phyloP scores from a whole-genome alignment of 1,140 invertebrate genomes.

The Chironomus tepperi region DNA sequence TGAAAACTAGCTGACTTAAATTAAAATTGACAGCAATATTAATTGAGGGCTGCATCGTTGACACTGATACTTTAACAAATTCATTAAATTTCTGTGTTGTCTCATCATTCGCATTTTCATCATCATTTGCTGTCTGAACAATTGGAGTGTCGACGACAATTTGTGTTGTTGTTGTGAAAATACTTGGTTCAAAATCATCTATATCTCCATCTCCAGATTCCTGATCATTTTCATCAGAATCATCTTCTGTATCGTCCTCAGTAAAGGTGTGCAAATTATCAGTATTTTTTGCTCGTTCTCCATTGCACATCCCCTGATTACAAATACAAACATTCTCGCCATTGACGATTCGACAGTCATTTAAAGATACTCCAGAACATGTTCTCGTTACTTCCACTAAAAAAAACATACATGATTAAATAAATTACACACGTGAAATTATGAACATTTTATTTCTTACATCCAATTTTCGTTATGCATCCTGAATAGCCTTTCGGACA shows the following conservation, averaged over 20 bases:
- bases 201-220: not conserved
- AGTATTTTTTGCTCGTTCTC: not conserved
- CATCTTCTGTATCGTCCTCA: not conserved
- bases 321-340: not conserved
- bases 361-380: not conserved
- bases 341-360: not conserved
- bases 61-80: not conserved
- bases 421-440: not conserved
- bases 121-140: too few species aligned
- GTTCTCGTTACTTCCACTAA: not conserved
- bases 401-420: not conserved
- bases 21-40: constrained; percentile 16
- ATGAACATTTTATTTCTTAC: constrained; percentile 10
- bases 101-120: too few species aligned
- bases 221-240: not conserved
- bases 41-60: not conserved
- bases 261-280: not conserved
- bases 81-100: not conserved
- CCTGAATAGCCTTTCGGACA: not conserved
- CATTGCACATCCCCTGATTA: not conserved
- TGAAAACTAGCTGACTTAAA: constrained; percentile 8
- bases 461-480: not conserved
- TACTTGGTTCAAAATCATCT: not conserved
- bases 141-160: not conserved
- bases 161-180: not conserved